These are phyloP conservation scores for Stylophora pistillata DNA, from an alignment of 64 coral and sea anemone species.

Conservation along the genomic window DNA sequence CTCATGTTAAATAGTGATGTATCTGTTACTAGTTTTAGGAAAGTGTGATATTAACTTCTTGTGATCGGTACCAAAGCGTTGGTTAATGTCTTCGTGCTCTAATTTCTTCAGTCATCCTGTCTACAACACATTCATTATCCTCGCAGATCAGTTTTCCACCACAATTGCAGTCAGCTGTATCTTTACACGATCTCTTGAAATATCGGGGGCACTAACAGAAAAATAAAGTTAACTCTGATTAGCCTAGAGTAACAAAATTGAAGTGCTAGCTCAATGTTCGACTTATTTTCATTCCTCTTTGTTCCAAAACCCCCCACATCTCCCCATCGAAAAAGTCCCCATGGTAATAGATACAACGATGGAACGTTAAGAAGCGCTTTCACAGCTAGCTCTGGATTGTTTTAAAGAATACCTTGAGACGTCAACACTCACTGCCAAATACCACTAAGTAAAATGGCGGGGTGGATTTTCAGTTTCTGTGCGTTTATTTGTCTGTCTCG, in stretches of 20 bases:
- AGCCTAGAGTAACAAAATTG: background rate
- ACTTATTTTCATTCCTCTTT: too few relatives aligned
- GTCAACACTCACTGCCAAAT: too few relatives aligned
- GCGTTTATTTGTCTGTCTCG: too few relatives aligned
- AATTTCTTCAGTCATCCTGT: background rate
- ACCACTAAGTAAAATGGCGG: too few relatives aligned
- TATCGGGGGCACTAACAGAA: slow-evolving; percentile 7
- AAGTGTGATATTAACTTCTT: background rate
- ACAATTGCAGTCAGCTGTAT: background rate
- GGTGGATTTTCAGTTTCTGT: too few relatives aligned
- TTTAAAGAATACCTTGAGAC: too few relatives aligned
- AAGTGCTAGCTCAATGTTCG: too few relatives aligned
- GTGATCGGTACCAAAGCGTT: background rate
- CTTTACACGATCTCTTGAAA: background rate
- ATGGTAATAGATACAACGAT: too few relatives aligned
- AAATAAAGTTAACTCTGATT: background rate
- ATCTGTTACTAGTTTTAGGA: background rate
- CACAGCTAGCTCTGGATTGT: too few relatives aligned
- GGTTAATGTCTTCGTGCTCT: background rate
- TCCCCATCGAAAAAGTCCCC: too few relatives aligned
- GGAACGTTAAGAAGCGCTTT: too few relatives aligned
- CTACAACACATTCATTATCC: slow-evolving; percentile 8
- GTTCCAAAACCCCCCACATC: too few relatives aligned
- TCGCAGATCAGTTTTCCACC: slow-evolving; percentile 4
- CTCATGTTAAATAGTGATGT: background rate